Conservation (phyloP, 2,888 invertebrate genomes). For the Galerucella pusilla region DNA sequence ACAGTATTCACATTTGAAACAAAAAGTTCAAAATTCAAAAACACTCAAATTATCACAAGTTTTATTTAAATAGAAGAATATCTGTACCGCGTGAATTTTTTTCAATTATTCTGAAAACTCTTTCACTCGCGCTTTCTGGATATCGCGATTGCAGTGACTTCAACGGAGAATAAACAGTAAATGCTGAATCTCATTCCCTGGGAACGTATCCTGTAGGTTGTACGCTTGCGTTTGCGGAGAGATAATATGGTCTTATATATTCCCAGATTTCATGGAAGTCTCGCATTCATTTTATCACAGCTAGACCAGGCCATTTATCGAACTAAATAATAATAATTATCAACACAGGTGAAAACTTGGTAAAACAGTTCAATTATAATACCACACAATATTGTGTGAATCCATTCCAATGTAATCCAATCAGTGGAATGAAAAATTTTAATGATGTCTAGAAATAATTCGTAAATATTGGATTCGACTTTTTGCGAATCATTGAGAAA, state of each 20-base stretch:
- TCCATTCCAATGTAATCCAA: too few relatives aligned
- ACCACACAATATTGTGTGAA: neutral
- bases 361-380: neutral
- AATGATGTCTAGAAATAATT: too few relatives aligned
- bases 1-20: neutral
- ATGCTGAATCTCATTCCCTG: constrained; percentile 39
- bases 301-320: neutral
- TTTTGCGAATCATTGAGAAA: too few relatives aligned
- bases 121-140: neutral
- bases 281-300: neutral
- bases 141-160: constrained; percentile 4
- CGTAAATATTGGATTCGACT: too few relatives aligned
- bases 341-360: neutral
- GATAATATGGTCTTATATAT: constrained; percentile 28
- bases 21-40: neutral
- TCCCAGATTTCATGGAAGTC: constrained; percentile 28
- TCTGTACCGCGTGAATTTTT: neutral
- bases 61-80: neutral
- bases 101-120: neutral
- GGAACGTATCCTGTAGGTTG: constrained; percentile 38
- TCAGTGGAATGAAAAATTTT: too few relatives aligned
- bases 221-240: constrained; percentile 35
- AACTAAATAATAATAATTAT: neutral
- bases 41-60: neutral
- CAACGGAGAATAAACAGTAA: constrained; percentile 19